Evolutionary conservation across 2,797 vertebrate genomes (phyloP), one percentile per base, ranked within the genome.

Genomic region (Danio tinwini): DNA sequence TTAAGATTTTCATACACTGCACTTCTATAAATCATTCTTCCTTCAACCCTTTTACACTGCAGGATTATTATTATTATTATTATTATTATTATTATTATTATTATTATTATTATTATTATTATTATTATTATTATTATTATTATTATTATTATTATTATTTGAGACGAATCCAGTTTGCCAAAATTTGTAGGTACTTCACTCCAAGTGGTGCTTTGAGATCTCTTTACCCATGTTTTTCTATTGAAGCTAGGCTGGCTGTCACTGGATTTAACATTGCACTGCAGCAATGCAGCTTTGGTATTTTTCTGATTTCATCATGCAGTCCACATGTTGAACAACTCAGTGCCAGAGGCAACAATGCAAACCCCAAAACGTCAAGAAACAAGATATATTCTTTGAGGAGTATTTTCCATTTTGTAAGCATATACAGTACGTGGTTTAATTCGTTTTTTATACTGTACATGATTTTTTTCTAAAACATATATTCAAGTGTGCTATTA

Each of bases 281-380:
- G 16, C 44, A 59, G 45, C 29, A 29, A 55, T 64, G 44, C 39
- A 45, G 21, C 16, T 58, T 68, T 49, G 19, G 12, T 47, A 47
- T 39, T 68, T 21, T 39, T 77, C 6, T 77, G 65, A 77, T 50
- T 19, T 40, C 29, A 68, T 68, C 42, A 49, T 19, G 44, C 42
- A 14, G 6, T 39, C 62, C 42, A 58, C 19, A 53, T 65, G 75
- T 77, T 68, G 11, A 77, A 58, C 40, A 40, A 47, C 7, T 40
- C 21, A 7, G 53, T 77, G 64, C 75, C 53, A 68, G 21, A 49
- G 75, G 75, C 75, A 77, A 68, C 10, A 39, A 68, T 17, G 5
- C 63, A 77, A 52, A 29, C 74, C 9, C 2, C 14, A 9, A 39
- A 37, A 68, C 29, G 45, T 67, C 44, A 68, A 0, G 0, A 77